Conservation (phyloP, 2,888 invertebrate genomes). For the Chromoteleia sp. region DNA sequence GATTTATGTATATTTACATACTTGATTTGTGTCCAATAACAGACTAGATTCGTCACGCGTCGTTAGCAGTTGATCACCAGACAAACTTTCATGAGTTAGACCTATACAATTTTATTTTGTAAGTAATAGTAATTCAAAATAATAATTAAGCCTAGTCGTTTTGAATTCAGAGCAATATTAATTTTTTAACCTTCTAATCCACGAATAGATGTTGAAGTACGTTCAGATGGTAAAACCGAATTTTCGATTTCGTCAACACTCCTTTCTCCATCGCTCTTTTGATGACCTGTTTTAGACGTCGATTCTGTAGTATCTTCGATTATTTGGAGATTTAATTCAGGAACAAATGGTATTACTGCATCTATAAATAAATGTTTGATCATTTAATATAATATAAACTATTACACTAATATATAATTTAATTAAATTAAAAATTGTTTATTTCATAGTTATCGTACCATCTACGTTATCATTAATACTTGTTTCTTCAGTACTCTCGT, state of each 20-base stretch:
- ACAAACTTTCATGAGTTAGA: slow-evolving; percentile 36
- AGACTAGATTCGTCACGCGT: slow-evolving; percentile 28
- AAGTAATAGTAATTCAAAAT: background rate
- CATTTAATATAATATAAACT: background rate
- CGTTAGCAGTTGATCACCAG: slow-evolving; percentile 34
- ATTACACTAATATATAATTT: background rate
- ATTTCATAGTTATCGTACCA: slow-evolving; percentile 13
- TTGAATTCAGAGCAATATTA: too few species aligned
- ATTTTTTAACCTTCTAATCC: slow-evolving; percentile 42
- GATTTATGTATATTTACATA: slow-evolving; percentile 1
- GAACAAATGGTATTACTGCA: slow-evolving; percentile 76
- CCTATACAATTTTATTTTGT: slow-evolving; percentile 20
- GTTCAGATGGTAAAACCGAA: slow-evolving; percentile 48
- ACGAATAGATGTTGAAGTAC: slow-evolving; percentile 59
- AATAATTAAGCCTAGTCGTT: too few species aligned
- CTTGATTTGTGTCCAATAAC: slow-evolving; percentile 18
- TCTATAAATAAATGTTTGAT: slow-evolving; percentile 73
- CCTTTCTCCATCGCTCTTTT: slow-evolving; percentile 40
- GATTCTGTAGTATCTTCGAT: slow-evolving; percentile 80
- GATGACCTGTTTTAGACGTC: slow-evolving; percentile 74
- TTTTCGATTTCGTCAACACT: slow-evolving; percentile 61
- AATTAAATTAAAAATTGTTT: background rate
- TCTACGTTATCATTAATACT: slow-evolving; percentile 50
- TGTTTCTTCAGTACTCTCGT: slow-evolving; percentile 61
- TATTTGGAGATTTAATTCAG: slow-evolving; percentile 81